Evolutionary conservation across 1,140 invertebrate genomes (phyloP).

Genomic region (Bombus sibiricus): DNA sequence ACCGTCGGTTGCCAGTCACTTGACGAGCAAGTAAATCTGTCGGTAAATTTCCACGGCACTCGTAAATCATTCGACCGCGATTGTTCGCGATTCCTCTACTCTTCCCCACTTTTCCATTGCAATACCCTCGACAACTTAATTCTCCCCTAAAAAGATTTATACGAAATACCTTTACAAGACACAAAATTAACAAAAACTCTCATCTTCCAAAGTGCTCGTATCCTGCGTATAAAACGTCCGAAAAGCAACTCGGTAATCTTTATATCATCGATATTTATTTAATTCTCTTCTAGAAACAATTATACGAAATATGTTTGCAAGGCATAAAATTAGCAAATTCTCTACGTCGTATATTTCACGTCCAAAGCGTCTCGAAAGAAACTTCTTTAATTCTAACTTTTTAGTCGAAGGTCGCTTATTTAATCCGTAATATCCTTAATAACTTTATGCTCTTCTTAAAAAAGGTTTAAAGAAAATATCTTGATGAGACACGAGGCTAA

Average conservation of each 20-base stretch:
- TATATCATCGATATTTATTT: background rate
- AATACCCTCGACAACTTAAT: background rate
- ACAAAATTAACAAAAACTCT: background rate
- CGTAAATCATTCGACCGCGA: background rate
- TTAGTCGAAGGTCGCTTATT: no score
- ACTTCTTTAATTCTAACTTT: no score
- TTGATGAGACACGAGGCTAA: background rate
- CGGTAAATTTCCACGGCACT: conserved; percentile 1
- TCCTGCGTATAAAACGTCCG: no score
- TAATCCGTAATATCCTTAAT: background rate
- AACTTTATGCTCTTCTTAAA: background rate
- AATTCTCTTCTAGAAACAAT: no score
- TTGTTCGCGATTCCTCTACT: background rate
- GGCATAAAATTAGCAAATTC: no score
- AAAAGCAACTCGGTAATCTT: background rate
- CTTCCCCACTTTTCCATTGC: background rate
- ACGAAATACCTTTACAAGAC: background rate
- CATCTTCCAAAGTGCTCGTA: no score
- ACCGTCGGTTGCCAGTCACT: background rate
- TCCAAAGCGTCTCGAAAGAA: no score
- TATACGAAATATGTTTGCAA: no score
- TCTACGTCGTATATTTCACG: no score
- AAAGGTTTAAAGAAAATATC: background rate
- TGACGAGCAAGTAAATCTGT: conserved; percentile 20
- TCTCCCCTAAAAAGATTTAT: background rate